These are phyloP conservation scores for Palaemon carinicauda DNA, from an alignment of 1,140 invertebrate species.

Conservation along the genomic window DNA sequence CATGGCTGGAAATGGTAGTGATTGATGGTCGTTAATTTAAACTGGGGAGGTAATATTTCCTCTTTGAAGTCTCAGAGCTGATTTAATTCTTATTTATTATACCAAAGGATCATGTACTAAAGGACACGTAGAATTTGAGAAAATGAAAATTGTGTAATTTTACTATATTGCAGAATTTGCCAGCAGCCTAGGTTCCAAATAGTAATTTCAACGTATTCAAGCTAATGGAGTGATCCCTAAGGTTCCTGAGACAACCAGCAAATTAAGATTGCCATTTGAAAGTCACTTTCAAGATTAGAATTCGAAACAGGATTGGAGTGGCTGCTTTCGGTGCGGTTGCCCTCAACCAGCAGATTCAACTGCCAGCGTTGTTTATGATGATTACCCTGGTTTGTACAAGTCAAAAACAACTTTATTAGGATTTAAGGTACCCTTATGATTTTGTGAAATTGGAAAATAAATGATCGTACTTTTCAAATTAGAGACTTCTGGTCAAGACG, in stretches of 20 bases:
- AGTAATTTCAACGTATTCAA: neutral
- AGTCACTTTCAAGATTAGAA: neutral
- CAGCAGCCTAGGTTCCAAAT: neutral
- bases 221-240: neutral
- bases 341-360: constrained; percentile 1
- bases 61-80: neutral
- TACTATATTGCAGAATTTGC: neutral
- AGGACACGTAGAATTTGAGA: neutral
- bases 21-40: no score
- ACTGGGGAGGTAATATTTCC: no score
- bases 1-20: no score
- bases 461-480: no score
- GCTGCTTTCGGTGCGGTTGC: neutral
- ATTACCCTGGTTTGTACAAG: neutral
- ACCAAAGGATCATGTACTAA: neutral
- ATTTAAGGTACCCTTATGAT: neutral
- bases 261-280: neutral
- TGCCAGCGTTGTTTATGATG: constrained; percentile 2
- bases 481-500: no score
- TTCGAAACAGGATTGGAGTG: neutral
- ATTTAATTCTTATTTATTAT: neutral
- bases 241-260: neutral
- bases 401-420: neutral
- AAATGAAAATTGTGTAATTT: neutral
- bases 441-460: neutral